A percentile compares a stretch with the other conserved stretches of the same genome.
Conservation (phyloP, 1,140 invertebrate species). For the Neomicropteryx cornuta region DNA sequence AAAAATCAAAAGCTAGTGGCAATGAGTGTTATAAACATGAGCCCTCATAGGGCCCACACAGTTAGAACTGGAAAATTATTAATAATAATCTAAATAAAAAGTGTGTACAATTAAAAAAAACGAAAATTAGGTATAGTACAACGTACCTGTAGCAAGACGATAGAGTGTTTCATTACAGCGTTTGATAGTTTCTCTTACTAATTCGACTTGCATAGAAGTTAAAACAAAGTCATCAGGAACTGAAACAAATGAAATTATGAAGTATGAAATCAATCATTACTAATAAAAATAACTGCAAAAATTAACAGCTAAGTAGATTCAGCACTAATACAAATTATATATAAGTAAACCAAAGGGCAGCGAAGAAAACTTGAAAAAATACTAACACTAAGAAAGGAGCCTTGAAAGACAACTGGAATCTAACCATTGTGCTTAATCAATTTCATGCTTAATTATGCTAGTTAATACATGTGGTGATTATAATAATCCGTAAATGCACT, state of each 20-base stretch:
- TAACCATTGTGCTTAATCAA: neutral
- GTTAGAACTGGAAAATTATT: neutral
- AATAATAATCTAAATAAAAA: neutral
- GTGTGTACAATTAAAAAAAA: neutral
- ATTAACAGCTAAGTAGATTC: slow-evolving; percentile 1
- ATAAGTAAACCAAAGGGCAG: slow-evolving; percentile 1
- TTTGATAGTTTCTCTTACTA: slow-evolving; percentile 55
- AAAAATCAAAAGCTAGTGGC: neutral
- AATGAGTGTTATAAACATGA: too few species aligned
- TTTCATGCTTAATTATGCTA: too few species aligned
- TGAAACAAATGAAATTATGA: slow-evolving; percentile 27
- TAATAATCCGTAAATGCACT: too few species aligned
- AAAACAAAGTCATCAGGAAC: slow-evolving; percentile 52
- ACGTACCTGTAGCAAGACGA: slow-evolving; percentile 59
- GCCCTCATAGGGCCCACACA: too few species aligned
- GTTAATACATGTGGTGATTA: too few species aligned
- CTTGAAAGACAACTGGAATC: neutral
- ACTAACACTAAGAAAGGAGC: neutral
- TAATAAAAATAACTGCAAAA: neutral
- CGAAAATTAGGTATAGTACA: neutral
- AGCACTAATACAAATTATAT: neutral
- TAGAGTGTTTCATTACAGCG: slow-evolving; percentile 65
- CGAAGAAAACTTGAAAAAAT: slow-evolving; percentile 11
- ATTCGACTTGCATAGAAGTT: slow-evolving; percentile 51
- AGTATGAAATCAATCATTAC: slow-evolving; percentile 14